phyloP scores from a whole-genome alignment of 2,797 vertebrate species.

The Dermochelys coriacea region DNA sequence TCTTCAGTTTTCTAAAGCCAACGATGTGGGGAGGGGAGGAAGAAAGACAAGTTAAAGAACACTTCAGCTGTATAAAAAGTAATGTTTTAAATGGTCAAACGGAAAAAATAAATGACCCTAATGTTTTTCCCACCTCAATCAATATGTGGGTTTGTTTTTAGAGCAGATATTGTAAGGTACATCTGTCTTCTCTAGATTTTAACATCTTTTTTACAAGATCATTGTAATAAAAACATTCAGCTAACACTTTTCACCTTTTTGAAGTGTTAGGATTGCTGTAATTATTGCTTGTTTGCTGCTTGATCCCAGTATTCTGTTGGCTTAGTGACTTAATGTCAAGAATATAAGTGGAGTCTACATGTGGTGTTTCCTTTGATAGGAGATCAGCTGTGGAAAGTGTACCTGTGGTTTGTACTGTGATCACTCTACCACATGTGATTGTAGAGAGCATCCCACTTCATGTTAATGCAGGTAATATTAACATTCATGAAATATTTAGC shows the following conservation, averaged over 20 bases:
- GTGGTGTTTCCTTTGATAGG: slow-evolving; percentile 75
- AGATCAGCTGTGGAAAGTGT: slow-evolving; percentile 82
- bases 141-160: neutral
- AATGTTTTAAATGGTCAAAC: neutral
- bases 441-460: slow-evolving; percentile 94
- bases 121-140: neutral
- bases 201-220: neutral
- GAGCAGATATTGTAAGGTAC: neutral
- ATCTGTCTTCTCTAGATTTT: neutral
- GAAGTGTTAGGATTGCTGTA: neutral
- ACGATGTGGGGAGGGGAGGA: neutral
- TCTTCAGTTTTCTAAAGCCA: neutral
- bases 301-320: neutral
- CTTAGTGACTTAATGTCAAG: neutral
- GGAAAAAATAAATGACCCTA: neutral
- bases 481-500: neutral
- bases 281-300: neutral
- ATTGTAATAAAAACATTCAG: neutral
- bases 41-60: neutral
- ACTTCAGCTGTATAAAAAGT: neutral
- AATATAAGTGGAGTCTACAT: neutral
- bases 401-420: slow-evolving; percentile 87
- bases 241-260: neutral
- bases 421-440: slow-evolving; percentile 92
- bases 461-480: slow-evolving; percentile 90